Base-by-base conservation (phyloP, 1,140 invertebrate genomes). In the Drosophila nikananu region DNA sequence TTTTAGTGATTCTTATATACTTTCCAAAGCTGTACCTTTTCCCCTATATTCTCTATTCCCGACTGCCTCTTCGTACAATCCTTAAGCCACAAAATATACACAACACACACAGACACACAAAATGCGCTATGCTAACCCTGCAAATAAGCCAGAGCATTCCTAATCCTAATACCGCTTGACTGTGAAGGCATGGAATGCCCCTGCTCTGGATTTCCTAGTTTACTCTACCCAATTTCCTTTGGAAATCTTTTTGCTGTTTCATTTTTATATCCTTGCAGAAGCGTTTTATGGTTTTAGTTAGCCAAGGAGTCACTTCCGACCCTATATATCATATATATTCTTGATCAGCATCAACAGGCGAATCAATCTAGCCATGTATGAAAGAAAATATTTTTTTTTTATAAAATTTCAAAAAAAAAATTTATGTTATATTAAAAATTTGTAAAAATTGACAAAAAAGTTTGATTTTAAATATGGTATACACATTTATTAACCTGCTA, bases 81-180 rank as follows among this genome's bases (percentile, higher is more conserved):
- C 25, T 5, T 17, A 23, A 23, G 27, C 37, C 49, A 37, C 13
- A 9, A 30, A 8, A 17, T 0, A 49, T 25, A 61, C 44, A 51
- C 27, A 25, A 25, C 23, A 25, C 15, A 25, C 21, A 27, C 15
- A 12, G 12, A 54, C 61, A 71, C 49, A 39, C 49, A 39, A 32
- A n/a, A 37, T 19, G 51, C 63, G 67, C 64, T 68, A 67, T 15
- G 39, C 62, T 68, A 55, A 68, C 49, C 46, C 12, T 23, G 63
- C 67, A 15, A 49, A 54, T 44, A 44, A 37, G 10, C n/a, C 48
- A 44, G 46, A 55, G 63, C 63, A 67, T 30, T 55, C n/a, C 49
- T 46, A 39, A 71, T 30, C 63, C 57, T 21, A 19, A 64, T 1
- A 65, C 55, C 57, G 67, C 67, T 71, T 67, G n/a, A 67, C 48